phyloP scores from a whole-genome alignment of 2,797 vertebrate genomes.

The Microcaecilia unicolor region DNA sequence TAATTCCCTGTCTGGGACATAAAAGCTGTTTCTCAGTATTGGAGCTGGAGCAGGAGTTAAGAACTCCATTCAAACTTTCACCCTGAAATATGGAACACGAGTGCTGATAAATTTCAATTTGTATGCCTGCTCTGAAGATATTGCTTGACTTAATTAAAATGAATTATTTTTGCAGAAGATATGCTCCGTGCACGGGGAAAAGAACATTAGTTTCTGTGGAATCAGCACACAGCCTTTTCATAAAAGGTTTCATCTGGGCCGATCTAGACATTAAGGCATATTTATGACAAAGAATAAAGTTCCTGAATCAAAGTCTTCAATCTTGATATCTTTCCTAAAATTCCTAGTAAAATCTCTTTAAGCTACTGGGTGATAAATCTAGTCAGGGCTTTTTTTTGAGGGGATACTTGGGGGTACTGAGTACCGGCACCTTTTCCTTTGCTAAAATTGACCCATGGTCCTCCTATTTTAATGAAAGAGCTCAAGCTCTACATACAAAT shows the following conservation, averaged over 20 bases:
- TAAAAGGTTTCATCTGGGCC: not conserved
- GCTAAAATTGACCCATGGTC: too few relatives aligned
- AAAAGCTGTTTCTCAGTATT: too few relatives aligned
- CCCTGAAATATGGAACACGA: not conserved
- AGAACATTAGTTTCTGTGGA: too few relatives aligned
- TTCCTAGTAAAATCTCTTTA: not conserved
- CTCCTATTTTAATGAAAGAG: too few relatives aligned
- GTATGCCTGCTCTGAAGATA: not conserved
- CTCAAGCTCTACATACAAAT: too few relatives aligned
- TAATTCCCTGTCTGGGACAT: too few relatives aligned
- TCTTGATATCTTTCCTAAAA: not conserved
- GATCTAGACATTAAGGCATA: not conserved
- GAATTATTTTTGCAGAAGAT: not conserved
- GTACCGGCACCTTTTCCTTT: too few relatives aligned
- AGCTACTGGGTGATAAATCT: not conserved
- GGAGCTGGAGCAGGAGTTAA: not conserved
- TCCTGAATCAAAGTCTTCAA: not conserved
- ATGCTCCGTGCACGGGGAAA: not conserved
- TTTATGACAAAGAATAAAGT: not conserved
- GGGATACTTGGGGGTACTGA: too few relatives aligned
- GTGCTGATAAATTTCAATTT: not conserved
- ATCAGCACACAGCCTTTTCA: not conserved
- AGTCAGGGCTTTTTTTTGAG: too few relatives aligned
- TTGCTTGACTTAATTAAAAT: not conserved
- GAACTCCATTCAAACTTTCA: not conserved